These are phyloP conservation scores for Carabus problematicus DNA, from an alignment of 2,888 invertebrate species.

Conservation along the genomic window DNA sequence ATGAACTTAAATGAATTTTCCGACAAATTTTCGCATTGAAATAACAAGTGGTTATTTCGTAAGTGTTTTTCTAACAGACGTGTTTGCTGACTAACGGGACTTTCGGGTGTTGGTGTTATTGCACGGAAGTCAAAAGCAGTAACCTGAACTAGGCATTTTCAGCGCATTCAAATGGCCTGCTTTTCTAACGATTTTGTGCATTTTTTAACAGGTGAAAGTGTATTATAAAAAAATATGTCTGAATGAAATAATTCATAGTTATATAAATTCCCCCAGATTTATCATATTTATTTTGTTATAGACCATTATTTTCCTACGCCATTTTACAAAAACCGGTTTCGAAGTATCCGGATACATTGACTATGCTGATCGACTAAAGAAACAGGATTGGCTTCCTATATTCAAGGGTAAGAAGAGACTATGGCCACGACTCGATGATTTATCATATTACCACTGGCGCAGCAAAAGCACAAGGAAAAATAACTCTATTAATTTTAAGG, in stretches of 20 bases:
- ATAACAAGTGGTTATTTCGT: conserved; percentile 12
- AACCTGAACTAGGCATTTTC: background rate
- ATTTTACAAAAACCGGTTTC: conserved; percentile 71
- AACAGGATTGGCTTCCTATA: conserved; percentile 79
- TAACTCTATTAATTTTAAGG: conserved; percentile 79
- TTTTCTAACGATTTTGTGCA: no score
- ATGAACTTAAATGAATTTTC: conserved; percentile 1
- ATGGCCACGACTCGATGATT: conserved; percentile 72
- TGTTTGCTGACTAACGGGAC: no score
- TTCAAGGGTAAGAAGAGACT: conserved; percentile 71
- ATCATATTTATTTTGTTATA: conserved; percentile 55
- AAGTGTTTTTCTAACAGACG: conserved; percentile 1
- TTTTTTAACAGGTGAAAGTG: no score
- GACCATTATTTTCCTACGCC: conserved; percentile 82
- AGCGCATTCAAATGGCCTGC: no score
- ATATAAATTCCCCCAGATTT: no score
- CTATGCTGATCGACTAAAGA: conserved; percentile 72
- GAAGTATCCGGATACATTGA: conserved; percentile 89
- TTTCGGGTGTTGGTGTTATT: no score
- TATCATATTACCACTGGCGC: conserved; percentile 82
- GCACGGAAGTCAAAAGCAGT: background rate
- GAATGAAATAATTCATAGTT: no score
- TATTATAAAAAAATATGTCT: no score
- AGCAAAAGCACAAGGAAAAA: conserved; percentile 74
- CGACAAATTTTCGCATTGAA: no score